Evolutionary conservation across 2,113 vertebrate genomes (phyloP), one percentile per base, ranked within the genome.

Genomic region (Oophaga pumilio): DNA sequence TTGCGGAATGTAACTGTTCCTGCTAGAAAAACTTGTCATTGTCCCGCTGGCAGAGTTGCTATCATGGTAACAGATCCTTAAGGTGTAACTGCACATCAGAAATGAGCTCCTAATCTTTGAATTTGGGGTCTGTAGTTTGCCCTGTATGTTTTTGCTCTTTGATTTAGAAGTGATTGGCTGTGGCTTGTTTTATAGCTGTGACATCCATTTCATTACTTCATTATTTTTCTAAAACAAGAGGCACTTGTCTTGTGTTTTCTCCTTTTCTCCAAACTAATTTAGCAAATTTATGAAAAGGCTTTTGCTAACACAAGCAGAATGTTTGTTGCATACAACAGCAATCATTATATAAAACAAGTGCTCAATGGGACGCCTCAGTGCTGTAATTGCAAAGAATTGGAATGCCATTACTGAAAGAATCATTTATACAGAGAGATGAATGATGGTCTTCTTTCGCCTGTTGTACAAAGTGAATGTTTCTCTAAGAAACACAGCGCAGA

Each of bases 311-410:
- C 11, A 87, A 84, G 50, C 22, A 79, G 86, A 80, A 90, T 69
- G 13, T 90, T 6, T 26, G 18, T 18, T 66, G 69, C 60, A 26
- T 89, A 66, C 79, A 86, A 4, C 66, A 14, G 43, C 82, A 81
- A 59, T 85, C 89, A 76, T 88, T 92, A 49, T 15, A 59, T 15
- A 77, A 89, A 66, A 82, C 50, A 90, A 90, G 89, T 90, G 24
- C 59, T 85, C 66, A 84, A 87, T 28, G 77, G 73, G 56, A 89
- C 85, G 89, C 89, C 89, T 79, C 73, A 82, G 85, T 90, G 12
- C 64, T 90, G 10, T 87, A 90, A 88, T 88, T 77, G 74, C 80
- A 87, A 74, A 66, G 89, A 91, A 87, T 52, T 86, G 84, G 76
- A 26, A 87, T 90, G 89, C 83, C 13, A 8, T 89, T 64, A 84